Percentiles rank a stretch among this genome's conserved stretches.
Conservation (phyloP, 2,113 vertebrate genomes). For the Halcyon malimbica region DNA sequence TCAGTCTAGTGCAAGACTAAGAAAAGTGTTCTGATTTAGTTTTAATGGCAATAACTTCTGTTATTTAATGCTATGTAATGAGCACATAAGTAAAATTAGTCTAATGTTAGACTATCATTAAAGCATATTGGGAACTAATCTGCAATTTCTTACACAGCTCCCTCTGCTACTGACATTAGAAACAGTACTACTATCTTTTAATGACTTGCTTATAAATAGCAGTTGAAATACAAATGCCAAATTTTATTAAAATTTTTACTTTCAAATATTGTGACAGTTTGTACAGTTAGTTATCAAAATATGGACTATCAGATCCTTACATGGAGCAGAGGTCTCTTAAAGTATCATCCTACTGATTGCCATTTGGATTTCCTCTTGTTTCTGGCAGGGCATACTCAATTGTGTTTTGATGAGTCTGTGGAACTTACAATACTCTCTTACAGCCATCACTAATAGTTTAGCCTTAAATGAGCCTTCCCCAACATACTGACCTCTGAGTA, state of each 20-base stretch:
- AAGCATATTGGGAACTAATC: not conserved
- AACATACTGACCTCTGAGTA: not conserved
- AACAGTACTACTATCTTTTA: constrained; percentile 1
- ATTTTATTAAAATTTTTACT: constrained; percentile 33
- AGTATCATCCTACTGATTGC: not conserved
- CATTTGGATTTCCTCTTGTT: not conserved
- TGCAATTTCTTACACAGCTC: not conserved
- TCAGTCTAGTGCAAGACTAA: not conserved
- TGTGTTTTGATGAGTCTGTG: constrained; percentile 13
- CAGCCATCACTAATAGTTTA: not conserved
- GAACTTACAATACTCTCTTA: not conserved
- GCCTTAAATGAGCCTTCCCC: not conserved
- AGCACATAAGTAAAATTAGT: not conserved
- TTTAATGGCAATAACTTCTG: not conserved
- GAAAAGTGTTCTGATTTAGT: not conserved
- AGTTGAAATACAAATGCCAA: not conserved
- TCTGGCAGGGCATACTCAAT: not conserved
- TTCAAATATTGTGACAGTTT: constrained; percentile 19
- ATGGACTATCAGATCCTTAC: not conserved
- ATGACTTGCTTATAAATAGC: not conserved
- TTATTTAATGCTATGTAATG: not conserved
- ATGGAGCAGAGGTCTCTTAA: not conserved
- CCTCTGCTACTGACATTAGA: constrained; percentile 2
- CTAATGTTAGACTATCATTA: not conserved
- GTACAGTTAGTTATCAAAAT: not conserved